A percentile compares a stretch with the other conserved stretches of the same genome.
Evolutionary conservation across 2,888 invertebrate species (phyloP).

Genomic region (Monoplex corrugatus): DNA sequence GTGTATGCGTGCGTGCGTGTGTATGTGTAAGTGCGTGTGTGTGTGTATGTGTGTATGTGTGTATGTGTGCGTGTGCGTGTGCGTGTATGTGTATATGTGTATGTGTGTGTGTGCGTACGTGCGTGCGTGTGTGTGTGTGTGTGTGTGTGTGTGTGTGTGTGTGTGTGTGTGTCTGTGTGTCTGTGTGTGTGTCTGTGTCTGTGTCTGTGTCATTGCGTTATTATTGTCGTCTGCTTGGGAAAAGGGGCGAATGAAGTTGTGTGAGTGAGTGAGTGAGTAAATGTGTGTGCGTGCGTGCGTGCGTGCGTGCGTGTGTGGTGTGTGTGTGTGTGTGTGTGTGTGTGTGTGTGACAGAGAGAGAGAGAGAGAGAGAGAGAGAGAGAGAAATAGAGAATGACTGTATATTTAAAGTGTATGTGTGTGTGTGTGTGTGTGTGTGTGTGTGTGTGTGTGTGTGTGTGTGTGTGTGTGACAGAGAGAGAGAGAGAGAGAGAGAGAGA

Average conservation of each 20-base stretch:
- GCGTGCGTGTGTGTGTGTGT: neutral
- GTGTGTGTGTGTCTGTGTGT: neutral
- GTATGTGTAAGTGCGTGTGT: too few relatives aligned
- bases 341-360: neutral
- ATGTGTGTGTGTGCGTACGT: neutral
- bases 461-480: neutral
- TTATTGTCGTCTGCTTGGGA: too few relatives aligned
- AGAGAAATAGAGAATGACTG: too few relatives aligned
- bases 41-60: conserved; percentile 29
- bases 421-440: too few relatives aligned
- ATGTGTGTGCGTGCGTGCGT: neutral
- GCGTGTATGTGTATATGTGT: neutral
- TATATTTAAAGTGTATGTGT: too few relatives aligned
- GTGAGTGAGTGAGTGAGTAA: neutral
- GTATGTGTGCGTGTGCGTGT: neutral
- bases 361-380: neutral
- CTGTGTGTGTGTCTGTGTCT: too few relatives aligned
- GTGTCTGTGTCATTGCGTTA: neutral
- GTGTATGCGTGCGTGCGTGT: too few relatives aligned
- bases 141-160: neutral
- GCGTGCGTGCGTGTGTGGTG: neutral
- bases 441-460: too few relatives aligned
- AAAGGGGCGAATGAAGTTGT: too few relatives aligned
- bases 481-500: too few relatives aligned
- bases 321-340: too few relatives aligned